phyloP scores from a whole-genome alignment of 2,888 invertebrate genomes.

The Pilophorus perplexus region DNA sequence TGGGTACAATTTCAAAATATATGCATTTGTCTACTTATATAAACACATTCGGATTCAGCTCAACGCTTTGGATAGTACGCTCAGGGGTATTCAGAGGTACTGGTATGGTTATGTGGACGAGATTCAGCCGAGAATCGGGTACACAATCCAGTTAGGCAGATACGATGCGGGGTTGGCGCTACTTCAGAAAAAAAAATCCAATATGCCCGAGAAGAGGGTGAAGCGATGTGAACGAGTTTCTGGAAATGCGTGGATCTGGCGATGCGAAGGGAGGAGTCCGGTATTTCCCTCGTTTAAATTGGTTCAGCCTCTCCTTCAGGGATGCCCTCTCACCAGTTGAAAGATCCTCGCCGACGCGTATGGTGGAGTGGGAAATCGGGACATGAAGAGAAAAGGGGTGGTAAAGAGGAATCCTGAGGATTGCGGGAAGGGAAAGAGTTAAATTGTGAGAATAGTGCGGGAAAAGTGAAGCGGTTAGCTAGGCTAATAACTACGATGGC shows the following conservation, averaged over 20 bases:
- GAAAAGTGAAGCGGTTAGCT: too few relatives aligned
- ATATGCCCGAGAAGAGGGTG: not conserved
- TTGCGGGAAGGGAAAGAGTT: too few relatives aligned
- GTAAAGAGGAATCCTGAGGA: too few relatives aligned
- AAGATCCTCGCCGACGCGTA: too few relatives aligned
- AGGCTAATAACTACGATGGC: too few relatives aligned
- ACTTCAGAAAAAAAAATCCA: constrained; percentile 5
- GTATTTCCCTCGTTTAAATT: constrained; percentile 29
- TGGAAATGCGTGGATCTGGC: not conserved
- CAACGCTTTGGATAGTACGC: too few relatives aligned
- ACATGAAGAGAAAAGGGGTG: not conserved
- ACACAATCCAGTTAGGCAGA: not conserved
- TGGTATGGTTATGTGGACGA: not conserved
- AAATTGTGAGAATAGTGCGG: too few relatives aligned
- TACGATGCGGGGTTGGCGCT: constrained; percentile 4
- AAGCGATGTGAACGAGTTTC: not conserved
- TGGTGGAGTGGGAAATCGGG: too few relatives aligned
- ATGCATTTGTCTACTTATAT: too few relatives aligned
- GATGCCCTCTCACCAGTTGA: not conserved
- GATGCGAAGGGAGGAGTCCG: not conserved
- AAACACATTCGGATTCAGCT: too few relatives aligned
- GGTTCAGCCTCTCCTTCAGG: constrained; percentile 6
- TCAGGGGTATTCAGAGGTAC: too few relatives aligned
- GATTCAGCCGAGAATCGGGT: not conserved
- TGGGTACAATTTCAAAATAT: too few relatives aligned